phyloP scores from a whole-genome alignment of 2,113 vertebrate species.

The Toxotes chatareus region DNA sequence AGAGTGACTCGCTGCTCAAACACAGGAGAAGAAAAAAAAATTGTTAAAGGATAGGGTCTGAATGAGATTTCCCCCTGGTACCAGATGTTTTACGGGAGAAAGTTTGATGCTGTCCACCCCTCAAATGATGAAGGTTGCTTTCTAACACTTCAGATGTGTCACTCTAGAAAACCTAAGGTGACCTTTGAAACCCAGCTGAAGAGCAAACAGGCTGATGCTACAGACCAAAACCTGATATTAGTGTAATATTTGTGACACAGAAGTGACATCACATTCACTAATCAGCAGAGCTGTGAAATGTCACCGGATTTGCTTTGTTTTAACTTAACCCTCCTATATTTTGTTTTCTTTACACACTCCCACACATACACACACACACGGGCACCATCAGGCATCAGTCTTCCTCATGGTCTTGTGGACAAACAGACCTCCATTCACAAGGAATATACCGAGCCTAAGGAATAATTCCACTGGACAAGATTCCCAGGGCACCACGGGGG shows the following conservation, averaged over 20 bases:
- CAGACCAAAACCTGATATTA: background rate
- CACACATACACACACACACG: conserved; percentile 12
- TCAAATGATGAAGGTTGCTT: too few relatives aligned
- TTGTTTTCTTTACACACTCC: background rate
- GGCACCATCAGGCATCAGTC: conserved; percentile 10
- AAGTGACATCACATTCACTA: background rate
- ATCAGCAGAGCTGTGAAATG: background rate
- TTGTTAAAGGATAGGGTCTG: background rate
- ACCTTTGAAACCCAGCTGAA: background rate
- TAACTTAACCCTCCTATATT: background rate
- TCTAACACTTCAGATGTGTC: too few relatives aligned
- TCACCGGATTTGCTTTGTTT: background rate
- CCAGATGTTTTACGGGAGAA: background rate
- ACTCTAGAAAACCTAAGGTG: too few relatives aligned
- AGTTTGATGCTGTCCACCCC: background rate
- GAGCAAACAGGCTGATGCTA: background rate
- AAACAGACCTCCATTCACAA: conserved; percentile 77
- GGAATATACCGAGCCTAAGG: conserved; percentile 69
- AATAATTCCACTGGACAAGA: conserved; percentile 73
- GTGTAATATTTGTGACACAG: background rate
- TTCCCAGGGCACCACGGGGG: conserved; percentile 71
- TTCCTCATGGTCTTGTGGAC: conserved; percentile 48
- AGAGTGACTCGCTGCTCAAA: conserved; percentile 88
- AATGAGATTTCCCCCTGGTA: background rate
- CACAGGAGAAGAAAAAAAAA: background rate